phyloP scores from a whole-genome alignment of 2,888 invertebrate genomes.

The Polydrusus pterygomalis region DNA sequence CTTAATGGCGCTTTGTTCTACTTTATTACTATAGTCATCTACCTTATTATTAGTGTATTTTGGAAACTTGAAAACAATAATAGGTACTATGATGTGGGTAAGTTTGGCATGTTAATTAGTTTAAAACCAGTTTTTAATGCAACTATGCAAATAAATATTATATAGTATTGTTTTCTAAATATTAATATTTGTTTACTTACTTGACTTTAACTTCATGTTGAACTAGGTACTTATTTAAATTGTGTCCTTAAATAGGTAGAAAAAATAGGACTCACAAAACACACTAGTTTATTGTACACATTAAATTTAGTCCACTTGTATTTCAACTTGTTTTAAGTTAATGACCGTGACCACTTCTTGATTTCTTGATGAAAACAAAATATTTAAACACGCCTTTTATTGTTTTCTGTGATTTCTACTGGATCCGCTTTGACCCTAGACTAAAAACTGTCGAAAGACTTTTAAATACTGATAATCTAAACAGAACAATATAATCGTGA shows the following conservation, averaged over 20 bases:
- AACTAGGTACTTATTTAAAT: not conserved
- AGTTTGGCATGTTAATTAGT: not conserved
- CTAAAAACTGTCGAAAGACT: constrained; percentile 11
- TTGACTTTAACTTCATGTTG: constrained; percentile 19
- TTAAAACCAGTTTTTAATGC: not conserved
- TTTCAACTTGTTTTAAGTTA: constrained; percentile 24
- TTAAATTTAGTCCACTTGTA: constrained; percentile 13
- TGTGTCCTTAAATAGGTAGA: not conserved
- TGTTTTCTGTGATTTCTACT: not conserved
- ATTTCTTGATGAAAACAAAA: constrained; percentile 22
- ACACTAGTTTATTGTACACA: constrained; percentile 1
- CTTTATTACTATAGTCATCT: too few relatives aligned
- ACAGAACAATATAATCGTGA: constrained; percentile 34
- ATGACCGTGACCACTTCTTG: constrained; percentile 40
- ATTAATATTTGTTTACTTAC: constrained; percentile 3
- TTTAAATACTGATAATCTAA: constrained; percentile 12
- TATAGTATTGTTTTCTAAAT: not conserved
- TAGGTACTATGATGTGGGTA: too few relatives aligned
- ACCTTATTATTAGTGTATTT: too few relatives aligned
- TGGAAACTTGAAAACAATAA: too few relatives aligned
- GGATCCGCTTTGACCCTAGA: constrained; percentile 15
- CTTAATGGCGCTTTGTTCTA: too few relatives aligned
- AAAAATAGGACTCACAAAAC: constrained; percentile 5
- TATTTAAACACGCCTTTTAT: constrained; percentile 12
- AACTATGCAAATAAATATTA: not conserved